Percentiles rank a stretch among this genome's conserved stretches.
These are phyloP conservation scores for Calephelis perditalis DNA, from an alignment of 2,888 invertebrate genomes.

Conservation along the genomic window DNA sequence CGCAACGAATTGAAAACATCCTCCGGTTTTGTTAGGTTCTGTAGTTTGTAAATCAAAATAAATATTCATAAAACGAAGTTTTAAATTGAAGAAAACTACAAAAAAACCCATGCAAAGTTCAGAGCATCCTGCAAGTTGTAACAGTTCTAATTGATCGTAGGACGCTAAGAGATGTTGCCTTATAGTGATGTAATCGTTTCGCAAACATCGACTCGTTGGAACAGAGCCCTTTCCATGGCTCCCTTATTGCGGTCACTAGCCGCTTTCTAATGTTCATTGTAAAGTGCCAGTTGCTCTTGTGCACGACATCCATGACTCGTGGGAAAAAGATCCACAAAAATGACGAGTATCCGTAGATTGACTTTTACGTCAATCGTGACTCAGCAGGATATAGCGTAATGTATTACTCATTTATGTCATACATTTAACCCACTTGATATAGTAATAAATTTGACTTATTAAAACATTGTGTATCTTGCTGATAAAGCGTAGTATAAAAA, in stretches of 20 bases:
- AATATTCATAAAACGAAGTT: no score
- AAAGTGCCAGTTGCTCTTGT: conserved; percentile 48
- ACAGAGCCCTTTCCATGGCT: conserved; percentile 61
- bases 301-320: conserved; percentile 69
- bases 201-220: conserved; percentile 44
- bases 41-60: no score
- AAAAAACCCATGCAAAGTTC: no score
- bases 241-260: conserved; percentile 71
- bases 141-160: conserved; percentile 26
- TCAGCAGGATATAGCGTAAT: conserved; percentile 14
- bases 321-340: conserved; percentile 48
- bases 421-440: background rate
- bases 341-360: conserved; percentile 41
- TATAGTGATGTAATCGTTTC: conserved; percentile 68
- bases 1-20: no score
- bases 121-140: background rate
- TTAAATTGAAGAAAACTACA: no score
- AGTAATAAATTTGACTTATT: background rate
- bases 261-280: conserved; percentile 75
- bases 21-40: no score
- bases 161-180: conserved; percentile 45
- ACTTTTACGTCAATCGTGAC: conserved; percentile 18
- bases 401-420: conserved; percentile 13
- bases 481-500: conserved; percentile 10
- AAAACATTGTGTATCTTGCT: conserved; percentile 3